Conservation (phyloP, 2,888 invertebrate genomes). For the Cremastobaeus sp. region DNA sequence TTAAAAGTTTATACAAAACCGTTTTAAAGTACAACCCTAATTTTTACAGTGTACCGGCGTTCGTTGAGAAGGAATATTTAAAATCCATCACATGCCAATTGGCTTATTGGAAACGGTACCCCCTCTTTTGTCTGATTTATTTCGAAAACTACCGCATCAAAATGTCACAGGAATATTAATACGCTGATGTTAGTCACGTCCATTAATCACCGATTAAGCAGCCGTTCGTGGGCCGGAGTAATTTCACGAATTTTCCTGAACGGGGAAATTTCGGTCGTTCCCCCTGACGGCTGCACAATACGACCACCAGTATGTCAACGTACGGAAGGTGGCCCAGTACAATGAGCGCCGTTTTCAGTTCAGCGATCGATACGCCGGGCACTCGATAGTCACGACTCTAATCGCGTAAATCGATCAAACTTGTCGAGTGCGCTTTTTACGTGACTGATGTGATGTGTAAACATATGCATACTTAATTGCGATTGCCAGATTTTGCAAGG, state of each 20-base stretch:
- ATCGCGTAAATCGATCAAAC: constrained; percentile 71
- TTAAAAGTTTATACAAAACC: too few species aligned
- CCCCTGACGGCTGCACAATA: constrained; percentile 51
- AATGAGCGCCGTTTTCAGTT: constrained; percentile 67
- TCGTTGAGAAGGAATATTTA: too few species aligned
- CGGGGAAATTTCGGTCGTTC: constrained; percentile 69
- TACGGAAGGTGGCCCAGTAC: constrained; percentile 48
- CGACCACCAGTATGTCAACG: constrained; percentile 77
- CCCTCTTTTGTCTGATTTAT: neutral
- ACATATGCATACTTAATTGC: constrained; percentile 44
- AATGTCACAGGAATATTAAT: constrained; percentile 47
- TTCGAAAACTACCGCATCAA: constrained; percentile 26
- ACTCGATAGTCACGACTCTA: constrained; percentile 73
- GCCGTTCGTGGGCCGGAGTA: constrained; percentile 75
- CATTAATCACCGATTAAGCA: constrained; percentile 78
- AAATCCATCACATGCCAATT: constrained; percentile 41
- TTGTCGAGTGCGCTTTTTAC: constrained; percentile 51
- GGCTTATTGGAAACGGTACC: constrained; percentile 5
- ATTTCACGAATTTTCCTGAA: constrained; percentile 77
- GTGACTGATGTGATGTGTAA: constrained; percentile 33
- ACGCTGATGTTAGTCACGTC: constrained; percentile 59
- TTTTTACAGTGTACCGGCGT: too few species aligned
- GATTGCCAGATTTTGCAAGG: too few species aligned
- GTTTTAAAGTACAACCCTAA: too few species aligned
- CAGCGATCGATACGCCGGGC: constrained; percentile 72